phyloP scores from a whole-genome alignment of 1,140 invertebrate genomes.

The Ericerus pela region DNA sequence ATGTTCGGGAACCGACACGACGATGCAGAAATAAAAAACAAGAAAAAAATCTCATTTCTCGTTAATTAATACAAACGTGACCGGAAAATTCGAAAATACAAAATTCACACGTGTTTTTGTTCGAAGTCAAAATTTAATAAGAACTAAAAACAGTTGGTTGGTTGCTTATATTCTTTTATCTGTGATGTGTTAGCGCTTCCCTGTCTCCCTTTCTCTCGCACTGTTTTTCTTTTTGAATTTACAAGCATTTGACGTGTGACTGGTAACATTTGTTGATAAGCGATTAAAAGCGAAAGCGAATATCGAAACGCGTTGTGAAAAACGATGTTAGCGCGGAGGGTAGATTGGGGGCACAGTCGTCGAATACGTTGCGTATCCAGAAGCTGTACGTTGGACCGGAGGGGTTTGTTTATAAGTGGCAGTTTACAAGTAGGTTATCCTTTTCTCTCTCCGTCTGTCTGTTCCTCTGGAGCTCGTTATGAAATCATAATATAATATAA shows the following conservation, averaged over 20 bases:
- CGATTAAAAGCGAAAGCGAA: background rate
- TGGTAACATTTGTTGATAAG: constrained; percentile 7
- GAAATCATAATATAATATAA: constrained; percentile 10
- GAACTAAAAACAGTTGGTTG: no score
- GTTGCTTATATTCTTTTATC: no score
- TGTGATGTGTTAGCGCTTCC: no score
- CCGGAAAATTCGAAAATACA: constrained; percentile 6
- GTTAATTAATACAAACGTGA: constrained; percentile 7
- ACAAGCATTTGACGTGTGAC: constrained; percentile 1
- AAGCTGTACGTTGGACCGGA: background rate
- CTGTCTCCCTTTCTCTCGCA: no score
- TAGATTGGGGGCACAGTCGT: background rate
- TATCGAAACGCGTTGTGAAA: background rate
- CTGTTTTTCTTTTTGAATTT: no score
- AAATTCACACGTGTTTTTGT: constrained; percentile 7
- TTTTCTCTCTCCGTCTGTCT: no score
- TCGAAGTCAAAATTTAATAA: constrained; percentile 5
- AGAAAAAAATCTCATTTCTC: background rate
- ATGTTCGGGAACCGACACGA: no score
- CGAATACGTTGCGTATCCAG: background rate
- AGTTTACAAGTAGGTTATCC: constrained; percentile 4
- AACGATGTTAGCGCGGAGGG: background rate
- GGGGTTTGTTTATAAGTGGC: constrained; percentile 5
- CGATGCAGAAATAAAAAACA: no score
- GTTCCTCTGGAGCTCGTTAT: constrained; percentile 8